phyloP scores from a whole-genome alignment of 2,113 vertebrate genomes.

The Sturnira hondurensis region DNA sequence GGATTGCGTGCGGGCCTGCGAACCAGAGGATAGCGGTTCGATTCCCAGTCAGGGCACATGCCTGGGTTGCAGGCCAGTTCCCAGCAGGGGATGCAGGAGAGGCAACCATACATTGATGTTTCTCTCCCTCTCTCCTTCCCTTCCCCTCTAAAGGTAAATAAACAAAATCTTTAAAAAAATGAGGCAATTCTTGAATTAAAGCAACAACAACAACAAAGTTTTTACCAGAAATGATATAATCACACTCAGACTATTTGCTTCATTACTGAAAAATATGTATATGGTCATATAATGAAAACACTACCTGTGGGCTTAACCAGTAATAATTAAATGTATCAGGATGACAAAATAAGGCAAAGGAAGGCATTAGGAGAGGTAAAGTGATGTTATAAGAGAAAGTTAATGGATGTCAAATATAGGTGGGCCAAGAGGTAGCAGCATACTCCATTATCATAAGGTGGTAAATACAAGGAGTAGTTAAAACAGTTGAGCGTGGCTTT shows the following conservation, averaged over 20 bases:
- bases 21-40: too few species aligned
- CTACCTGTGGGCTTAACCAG: too few species aligned
- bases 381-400: neutral
- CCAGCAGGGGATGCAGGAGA: too few species aligned
- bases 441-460: neutral
- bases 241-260: neutral
- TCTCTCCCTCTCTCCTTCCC: too few species aligned
- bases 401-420: neutral
- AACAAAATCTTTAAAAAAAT: too few species aligned
- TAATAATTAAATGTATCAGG: neutral
- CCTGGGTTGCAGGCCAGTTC: too few species aligned
- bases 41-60: too few species aligned
- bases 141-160: too few species aligned
- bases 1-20: too few species aligned
- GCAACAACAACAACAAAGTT: neutral
- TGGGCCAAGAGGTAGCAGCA: neutral
- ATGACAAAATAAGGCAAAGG: neutral
- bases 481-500: neutral
- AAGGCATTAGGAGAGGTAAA: neutral
- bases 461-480: neutral
- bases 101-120: too few species aligned
- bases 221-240: neutral
- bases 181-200: neutral
- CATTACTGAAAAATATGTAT: neutral
- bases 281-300: too few species aligned